Base-by-base conservation (phyloP, 2,888 invertebrate species). In the Cryptops parisi region DNA sequence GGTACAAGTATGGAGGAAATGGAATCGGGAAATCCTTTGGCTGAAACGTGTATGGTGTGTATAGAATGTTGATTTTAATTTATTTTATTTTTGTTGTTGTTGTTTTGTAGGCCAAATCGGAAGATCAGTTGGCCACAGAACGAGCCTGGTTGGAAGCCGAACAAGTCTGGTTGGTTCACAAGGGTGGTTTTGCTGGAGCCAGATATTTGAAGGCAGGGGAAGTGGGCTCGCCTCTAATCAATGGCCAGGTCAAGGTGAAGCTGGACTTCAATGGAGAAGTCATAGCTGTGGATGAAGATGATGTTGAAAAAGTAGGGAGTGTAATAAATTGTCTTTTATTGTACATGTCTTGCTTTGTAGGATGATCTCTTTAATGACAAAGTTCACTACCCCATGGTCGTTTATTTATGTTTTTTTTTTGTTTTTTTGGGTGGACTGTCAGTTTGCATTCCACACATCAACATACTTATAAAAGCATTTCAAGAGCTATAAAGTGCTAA, bases 251-350 rank as follows among this genome's bases (percentile, higher is more conserved):
- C 49, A 77, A 76, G 57, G 82, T 93, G 51, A 76, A 81, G 51
- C 75, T 94, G 55, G 78, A 88, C 62, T 80, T 82, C 62, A 84
- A 82, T 54, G 87, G 83, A 3, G 88, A 91, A 65, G 75, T 81
- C 60, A 73, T 93, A 55, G 79, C 80, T 53, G 93, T 96, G 23
- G 93, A 94, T 67, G 91, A 94, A 70, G 94, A 94, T 70, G 94
- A 96, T 65, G 76, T 96, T 60, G 96, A 96, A 70, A 90, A 89
- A 77, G 87, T 87, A 65, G 56, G 61, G n/a, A n/a, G n/a, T n/a
- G n/a, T n/a, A n/a, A n/a, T n/a, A n/a, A n/a, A n/a, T n/a, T n/a
- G n/a, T n/a, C n/a, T n/a, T n/a, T n/a, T n/a, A n/a, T n/a, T n/a
- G n/a, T n/a, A n/a, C n/a, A n/a, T n/a, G n/a, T n/a, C n/a, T n/a